A percentile compares a stretch with the other conserved stretches of the same genome.
Evolutionary conservation across 2,888 invertebrate genomes (phyloP).

Genomic region (Gymnocheta viridis): DNA sequence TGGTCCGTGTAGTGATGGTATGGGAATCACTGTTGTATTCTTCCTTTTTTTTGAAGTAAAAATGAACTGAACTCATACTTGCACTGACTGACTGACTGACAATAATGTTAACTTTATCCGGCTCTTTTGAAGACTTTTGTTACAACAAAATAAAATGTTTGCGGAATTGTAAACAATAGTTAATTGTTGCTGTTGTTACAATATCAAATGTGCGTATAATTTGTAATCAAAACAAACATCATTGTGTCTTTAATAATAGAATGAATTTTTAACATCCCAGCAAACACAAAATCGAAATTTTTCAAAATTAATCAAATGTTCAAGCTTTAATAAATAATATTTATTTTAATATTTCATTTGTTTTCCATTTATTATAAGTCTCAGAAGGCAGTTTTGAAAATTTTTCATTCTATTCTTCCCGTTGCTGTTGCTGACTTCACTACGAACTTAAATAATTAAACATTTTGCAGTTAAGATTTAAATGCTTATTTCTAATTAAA

Average conservation of each 20-base stretch:
- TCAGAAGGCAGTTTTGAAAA: too few relatives aligned
- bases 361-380: too few relatives aligned
- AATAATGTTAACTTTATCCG: conserved; percentile 25
- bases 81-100: neutral
- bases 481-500: too few relatives aligned
- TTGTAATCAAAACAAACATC: conserved; percentile 61
- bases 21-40: conserved; percentile 34
- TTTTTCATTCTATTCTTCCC: too few relatives aligned
- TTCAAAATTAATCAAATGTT: neutral
- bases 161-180: conserved; percentile 75
- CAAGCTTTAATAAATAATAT: too few relatives aligned
- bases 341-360: too few relatives aligned
- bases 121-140: conserved; percentile 40
- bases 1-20: neutral
- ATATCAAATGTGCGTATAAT: conserved; percentile 75
- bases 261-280: neutral
- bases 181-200: conserved; percentile 79
- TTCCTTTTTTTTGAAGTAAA: neutral
- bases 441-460: too few relatives aligned
- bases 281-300: neutral
- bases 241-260: neutral
- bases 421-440: too few relatives aligned
- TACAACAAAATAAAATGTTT: conserved; percentile 64
- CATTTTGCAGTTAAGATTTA: too few relatives aligned
- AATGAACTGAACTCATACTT: conserved; percentile 21